A percentile compares a stretch with the other conserved stretches of the same genome.
Conservation (phyloP, 2,797 vertebrate genomes). For the Mycteria americana region DNA sequence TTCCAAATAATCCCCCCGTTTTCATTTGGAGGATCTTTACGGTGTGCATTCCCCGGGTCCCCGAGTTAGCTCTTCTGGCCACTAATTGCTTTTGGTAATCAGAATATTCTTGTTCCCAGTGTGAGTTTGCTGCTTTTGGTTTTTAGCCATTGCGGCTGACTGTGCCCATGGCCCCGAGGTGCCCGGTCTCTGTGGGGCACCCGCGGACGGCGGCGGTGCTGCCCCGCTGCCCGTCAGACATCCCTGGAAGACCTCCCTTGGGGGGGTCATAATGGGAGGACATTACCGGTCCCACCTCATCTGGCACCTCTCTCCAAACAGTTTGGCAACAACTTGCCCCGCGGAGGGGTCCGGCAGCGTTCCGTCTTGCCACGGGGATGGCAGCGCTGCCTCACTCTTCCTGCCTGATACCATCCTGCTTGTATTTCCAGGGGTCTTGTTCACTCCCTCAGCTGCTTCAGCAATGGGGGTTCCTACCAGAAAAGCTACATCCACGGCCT, state of each 20-base stretch:
- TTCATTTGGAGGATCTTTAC: background rate
- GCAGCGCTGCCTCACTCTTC: background rate
- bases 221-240: background rate
- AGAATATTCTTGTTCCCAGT: background rate
- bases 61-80: background rate
- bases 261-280: background rate
- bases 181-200: background rate
- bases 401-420: background rate
- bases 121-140: background rate
- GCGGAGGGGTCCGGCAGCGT: accelerated
- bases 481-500: background rate
- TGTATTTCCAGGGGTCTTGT: background rate
- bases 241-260: background rate
- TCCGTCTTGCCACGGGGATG: accelerated
- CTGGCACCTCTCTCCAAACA: background rate
- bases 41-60: background rate
- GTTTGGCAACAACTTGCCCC: background rate
- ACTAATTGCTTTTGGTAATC: background rate
- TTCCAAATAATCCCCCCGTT: background rate
- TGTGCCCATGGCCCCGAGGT: accelerated
- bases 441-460: background rate
- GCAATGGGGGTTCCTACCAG: background rate
- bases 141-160: background rate
- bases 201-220: background rate
- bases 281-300: background rate